Percentiles rank a stretch among this genome's conserved stretches.
phyloP scores from a whole-genome alignment of 1,140 invertebrate genomes.

The Babylonia areolata region DNA sequence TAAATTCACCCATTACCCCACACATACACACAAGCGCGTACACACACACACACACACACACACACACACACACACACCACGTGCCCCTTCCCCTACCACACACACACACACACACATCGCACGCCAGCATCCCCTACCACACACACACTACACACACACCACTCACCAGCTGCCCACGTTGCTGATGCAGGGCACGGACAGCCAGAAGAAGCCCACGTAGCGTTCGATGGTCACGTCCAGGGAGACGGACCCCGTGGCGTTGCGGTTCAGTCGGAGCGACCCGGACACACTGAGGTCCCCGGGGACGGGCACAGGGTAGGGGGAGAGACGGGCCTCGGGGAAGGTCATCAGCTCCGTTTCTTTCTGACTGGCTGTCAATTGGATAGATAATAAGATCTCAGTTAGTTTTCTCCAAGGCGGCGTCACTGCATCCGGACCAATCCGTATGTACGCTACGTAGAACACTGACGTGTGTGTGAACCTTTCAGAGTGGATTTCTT shows the following conservation, averaged over 20 bases:
- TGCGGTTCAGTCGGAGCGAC: neutral
- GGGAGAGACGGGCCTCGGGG: neutral
- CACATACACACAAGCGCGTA: too few species aligned
- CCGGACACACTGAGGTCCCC: slow-evolving; percentile 19
- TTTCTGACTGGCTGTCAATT: neutral
- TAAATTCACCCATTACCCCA: too few species aligned
- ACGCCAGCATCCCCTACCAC: neutral
- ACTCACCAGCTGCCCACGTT: slow-evolving; percentile 40
- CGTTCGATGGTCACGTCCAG: slow-evolving; percentile 22
- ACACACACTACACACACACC: slow-evolving; percentile 7
- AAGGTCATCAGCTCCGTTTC: neutral
- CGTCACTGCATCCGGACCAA: too few species aligned
- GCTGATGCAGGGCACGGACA: slow-evolving; percentile 33
- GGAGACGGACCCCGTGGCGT: neutral
- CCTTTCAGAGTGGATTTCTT: too few species aligned
- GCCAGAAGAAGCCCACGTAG: slow-evolving; percentile 24
- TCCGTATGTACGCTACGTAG: too few species aligned
- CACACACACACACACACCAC: too few species aligned
- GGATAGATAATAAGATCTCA: too few species aligned
- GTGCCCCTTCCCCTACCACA: neutral
- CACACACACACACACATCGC: neutral
- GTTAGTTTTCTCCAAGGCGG: too few species aligned
- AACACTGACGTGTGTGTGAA: too few species aligned
- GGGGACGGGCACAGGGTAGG: slow-evolving; percentile 26
- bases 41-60: too few species aligned